Conservation (phyloP, 2,797 vertebrate genomes). For the Sciurus carolinensis region DNA sequence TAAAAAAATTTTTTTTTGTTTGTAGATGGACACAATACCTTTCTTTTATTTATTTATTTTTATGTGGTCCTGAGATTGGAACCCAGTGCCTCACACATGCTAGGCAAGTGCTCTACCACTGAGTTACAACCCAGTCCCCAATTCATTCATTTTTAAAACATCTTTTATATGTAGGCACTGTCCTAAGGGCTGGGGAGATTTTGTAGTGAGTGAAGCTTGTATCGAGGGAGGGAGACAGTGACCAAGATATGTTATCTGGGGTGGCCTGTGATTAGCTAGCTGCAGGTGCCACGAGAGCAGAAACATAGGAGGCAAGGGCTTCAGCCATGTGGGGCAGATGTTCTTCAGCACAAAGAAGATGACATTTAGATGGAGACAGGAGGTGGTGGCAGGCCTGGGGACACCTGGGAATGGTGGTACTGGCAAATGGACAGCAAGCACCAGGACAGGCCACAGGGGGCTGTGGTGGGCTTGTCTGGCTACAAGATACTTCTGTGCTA, state of each 20-base stretch:
- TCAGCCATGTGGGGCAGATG: background rate
- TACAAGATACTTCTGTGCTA: background rate
- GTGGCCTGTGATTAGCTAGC: rapidly evolving
- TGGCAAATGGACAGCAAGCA: background rate
- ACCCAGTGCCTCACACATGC: too few relatives aligned
- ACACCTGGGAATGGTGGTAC: background rate
- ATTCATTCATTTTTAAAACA: background rate
- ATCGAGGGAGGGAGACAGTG: background rate
- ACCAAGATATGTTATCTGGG: background rate
- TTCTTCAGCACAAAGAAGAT: background rate
- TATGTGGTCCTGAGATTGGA: too few relatives aligned
- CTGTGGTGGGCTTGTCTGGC: background rate
- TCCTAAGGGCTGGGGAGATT: background rate
- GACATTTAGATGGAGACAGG: background rate
- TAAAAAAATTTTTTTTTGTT: too few relatives aligned
- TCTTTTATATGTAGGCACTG: background rate
- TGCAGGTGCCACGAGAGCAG: background rate
- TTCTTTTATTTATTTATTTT: too few relatives aligned
- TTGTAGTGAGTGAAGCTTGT: background rate
- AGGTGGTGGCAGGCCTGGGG: background rate
- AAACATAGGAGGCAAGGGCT: background rate
- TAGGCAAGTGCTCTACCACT: too few relatives aligned
- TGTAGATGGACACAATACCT: too few relatives aligned
- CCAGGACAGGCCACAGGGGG: too few relatives aligned
- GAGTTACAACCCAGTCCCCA: too few relatives aligned